Base-by-base conservation (phyloP, 2,797 vertebrate species). In the Apogon talboti region DNA sequence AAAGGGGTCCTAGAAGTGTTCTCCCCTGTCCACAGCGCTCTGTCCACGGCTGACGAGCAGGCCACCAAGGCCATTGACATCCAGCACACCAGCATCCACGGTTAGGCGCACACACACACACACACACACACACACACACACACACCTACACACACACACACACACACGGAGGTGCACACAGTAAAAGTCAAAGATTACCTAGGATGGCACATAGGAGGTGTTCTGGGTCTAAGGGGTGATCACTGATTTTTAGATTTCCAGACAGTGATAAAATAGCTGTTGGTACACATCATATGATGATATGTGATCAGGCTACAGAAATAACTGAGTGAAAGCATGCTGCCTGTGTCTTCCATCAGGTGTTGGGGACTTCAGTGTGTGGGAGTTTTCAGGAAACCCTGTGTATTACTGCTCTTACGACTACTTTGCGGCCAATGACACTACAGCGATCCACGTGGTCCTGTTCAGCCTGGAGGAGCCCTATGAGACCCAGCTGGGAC, bases 351-450 rank as follows among this genome's bases (percentile, higher is more conserved):
- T 0, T 11, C 10, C 35, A 0, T 47, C 24, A 99, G 98, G 97
- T 45, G 93, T 99, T 66, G 98, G 98, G 4, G 98, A 99, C 50
- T 98, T 99, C 92, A 97, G 95, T 21, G 92, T 96, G 51, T 99
- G 98, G 97, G 98, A 99, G 84, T 99, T 99, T 71, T 98, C 97
- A 11, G 98, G 97, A 57, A 99, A 98, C 85, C 96, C 96, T 0
- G 96, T 97, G 2, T 99, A 97, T 82, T 96, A 96, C 90, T 98
- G 97, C 91, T 94, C 94, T 81, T 99, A 98, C 0, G 98, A 99
- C 82, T 98, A 97, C 90, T 99, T 99, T 74, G 97, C 96, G 45
- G 94, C 95, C 44, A 98, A 98, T 28, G 97, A 99, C 55, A 78
- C 89, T 75, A 96, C 95, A 0, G 93, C 97, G 2, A 88, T 99